A percentile compares a stretch with the other conserved stretches of the same genome.
Conservation (phyloP, 2,888 invertebrate species). For the Sympetrum striolatum region DNA sequence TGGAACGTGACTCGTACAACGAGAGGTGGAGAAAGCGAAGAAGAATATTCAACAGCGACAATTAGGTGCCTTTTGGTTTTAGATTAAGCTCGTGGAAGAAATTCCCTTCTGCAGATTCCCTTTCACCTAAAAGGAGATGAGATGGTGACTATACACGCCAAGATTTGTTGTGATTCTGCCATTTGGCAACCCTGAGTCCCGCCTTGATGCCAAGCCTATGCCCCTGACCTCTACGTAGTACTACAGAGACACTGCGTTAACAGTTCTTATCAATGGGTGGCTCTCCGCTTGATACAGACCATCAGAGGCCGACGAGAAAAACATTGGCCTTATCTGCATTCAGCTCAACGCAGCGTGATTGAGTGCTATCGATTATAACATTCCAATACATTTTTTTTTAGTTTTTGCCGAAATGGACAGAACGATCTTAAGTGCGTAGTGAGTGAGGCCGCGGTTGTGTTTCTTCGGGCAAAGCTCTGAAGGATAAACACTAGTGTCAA, state of each 20-base stretch:
- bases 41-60: not conserved
- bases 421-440: not conserved
- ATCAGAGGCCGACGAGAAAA: not conserved
- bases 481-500: no score
- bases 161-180: constrained; percentile 49
- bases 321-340: not conserved
- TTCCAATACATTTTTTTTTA: not conserved
- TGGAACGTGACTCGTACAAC: not conserved
- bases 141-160: constrained; percentile 44
- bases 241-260: constrained; percentile 44
- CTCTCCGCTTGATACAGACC: not conserved
- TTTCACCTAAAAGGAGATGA: constrained; percentile 35
- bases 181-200: constrained; percentile 47
- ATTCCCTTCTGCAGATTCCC: constrained; percentile 27
- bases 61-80: not conserved
- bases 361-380: not conserved
- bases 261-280: constrained; percentile 38
- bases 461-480: no score
- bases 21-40: not conserved
- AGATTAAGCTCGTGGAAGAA: not conserved
- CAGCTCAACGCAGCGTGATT: not conserved
- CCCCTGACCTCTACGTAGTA: constrained; percentile 44
- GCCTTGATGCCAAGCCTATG: constrained; percentile 26
- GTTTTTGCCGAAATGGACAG: not conserved
- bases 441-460: no score